Evolutionary conservation across 2,797 vertebrate species (phyloP).

Genomic region (Microctenopoma stevenorrisi): DNA sequence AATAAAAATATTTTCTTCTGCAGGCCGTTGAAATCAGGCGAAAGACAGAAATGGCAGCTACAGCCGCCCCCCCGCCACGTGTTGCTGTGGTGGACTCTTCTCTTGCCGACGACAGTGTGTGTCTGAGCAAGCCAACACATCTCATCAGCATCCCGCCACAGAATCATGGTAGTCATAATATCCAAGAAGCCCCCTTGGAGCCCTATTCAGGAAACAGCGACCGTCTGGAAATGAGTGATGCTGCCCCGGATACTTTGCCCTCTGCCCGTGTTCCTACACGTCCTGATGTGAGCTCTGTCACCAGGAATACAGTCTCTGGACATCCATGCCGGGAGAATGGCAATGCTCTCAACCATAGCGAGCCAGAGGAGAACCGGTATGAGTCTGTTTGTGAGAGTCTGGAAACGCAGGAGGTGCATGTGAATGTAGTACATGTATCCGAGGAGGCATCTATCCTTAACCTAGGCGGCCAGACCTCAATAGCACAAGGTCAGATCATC

Average conservation of each 20-base stretch:
- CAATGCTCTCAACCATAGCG: constrained; percentile 22
- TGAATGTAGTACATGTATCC: constrained; percentile 38
- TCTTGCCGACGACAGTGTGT: constrained; percentile 15
- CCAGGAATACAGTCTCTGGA: neutral
- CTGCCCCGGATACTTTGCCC: neutral
- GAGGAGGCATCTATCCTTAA: constrained; percentile 71
- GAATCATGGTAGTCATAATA: neutral
- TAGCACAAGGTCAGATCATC: constrained; percentile 14
- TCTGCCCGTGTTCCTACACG: neutral
- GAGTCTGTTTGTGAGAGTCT: constrained; percentile 61
- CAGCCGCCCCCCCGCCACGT: neutral
- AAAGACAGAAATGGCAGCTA: neutral
- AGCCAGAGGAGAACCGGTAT: constrained; percentile 76
- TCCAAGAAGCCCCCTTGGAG: neutral
- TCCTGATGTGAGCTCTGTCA: constrained; percentile 1
- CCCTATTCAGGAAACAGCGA: constrained; percentile 58
- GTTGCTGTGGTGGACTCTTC: neutral
- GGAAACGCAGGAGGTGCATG: constrained; percentile 36
- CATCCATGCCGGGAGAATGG: constrained; percentile 53
- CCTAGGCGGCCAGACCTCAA: constrained; percentile 51
- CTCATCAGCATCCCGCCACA: constrained; percentile 54
- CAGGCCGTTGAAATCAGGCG: constrained; percentile 52
- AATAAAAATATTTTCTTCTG: constrained; percentile 9
- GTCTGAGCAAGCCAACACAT: constrained; percentile 71
- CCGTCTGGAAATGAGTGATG: constrained; percentile 70